These are phyloP conservation scores for Vidua chalybeata DNA, from an alignment of 2,113 vertebrate genomes.

Conservation along the genomic window DNA sequence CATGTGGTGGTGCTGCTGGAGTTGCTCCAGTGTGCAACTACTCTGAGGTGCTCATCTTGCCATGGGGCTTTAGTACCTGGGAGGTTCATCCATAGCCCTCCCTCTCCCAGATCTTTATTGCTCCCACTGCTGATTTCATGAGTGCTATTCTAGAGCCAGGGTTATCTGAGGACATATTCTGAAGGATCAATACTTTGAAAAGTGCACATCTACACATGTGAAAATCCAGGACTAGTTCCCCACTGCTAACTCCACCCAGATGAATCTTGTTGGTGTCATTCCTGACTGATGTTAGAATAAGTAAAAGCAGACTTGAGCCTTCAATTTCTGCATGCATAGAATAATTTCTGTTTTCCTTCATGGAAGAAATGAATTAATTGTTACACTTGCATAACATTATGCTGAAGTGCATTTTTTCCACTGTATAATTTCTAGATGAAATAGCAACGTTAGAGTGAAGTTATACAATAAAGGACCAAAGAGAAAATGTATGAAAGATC, in stretches of 20 bases:
- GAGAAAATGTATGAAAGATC: neutral
- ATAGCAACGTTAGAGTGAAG: neutral
- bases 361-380: neutral
- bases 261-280: neutral
- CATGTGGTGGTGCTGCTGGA: accelerated
- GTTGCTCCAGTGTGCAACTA: neutral
- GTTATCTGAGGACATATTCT: neutral
- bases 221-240: neutral
- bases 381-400: neutral
- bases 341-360: neutral
- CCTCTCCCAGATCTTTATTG: neutral
- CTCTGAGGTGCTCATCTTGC: neutral
- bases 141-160: neutral
- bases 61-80: neutral
- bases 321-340: neutral
- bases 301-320: slow-evolving; percentile 12
- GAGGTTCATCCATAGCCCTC: neutral
- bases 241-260: neutral
- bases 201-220: neutral
- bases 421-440: neutral
- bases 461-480: neutral
- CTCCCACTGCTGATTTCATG: neutral
- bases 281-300: neutral
- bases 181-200: neutral
- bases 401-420: neutral